phyloP scores from a whole-genome alignment of 2,113 vertebrate species.

The Thamnaconus septentrionalis region DNA sequence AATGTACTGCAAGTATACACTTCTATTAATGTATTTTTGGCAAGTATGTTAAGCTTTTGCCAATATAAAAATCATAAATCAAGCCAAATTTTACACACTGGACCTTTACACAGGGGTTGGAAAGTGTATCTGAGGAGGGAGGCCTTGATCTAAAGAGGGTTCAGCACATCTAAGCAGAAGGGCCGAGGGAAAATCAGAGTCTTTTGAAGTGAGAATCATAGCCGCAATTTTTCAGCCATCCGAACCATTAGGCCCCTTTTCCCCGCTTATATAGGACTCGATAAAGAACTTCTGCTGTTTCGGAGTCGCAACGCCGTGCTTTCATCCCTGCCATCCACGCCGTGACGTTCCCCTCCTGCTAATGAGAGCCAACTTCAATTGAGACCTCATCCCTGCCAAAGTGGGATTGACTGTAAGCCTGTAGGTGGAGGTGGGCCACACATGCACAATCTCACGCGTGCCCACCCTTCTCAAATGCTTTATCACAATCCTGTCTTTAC shows the following conservation, averaged over 20 bases:
- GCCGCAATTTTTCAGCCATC: slow-evolving; percentile 67
- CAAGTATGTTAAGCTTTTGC: no score
- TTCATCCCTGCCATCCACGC: slow-evolving; percentile 59
- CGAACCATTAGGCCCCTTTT: slow-evolving; percentile 58
- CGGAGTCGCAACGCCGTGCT: slow-evolving; percentile 46
- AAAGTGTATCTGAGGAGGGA: slow-evolving; percentile 50
- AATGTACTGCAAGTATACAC: no score
- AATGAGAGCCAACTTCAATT: slow-evolving; percentile 65
- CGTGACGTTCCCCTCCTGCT: slow-evolving; percentile 47
- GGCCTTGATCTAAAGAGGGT: slow-evolving; percentile 53
- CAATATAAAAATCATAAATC: no score
- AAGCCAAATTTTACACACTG: no score
- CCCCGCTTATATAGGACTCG: slow-evolving; percentile 46
- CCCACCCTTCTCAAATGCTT: not conserved
- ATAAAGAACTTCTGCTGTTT: slow-evolving; percentile 51
- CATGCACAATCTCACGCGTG: not conserved
- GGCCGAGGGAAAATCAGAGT: slow-evolving; percentile 59
- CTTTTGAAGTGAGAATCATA: slow-evolving; percentile 69
- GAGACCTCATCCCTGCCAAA: slow-evolving; percentile 49
- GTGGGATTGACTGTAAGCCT: slow-evolving; percentile 51
- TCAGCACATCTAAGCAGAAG: slow-evolving; percentile 61
- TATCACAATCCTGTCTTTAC: no score
- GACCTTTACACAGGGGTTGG: slow-evolving; percentile 8
- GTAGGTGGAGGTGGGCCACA: slow-evolving; percentile 24
- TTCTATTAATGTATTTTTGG: no score